phyloP scores from a whole-genome alignment of 2,113 vertebrate genomes.

The Psilopogon haemacephalus region DNA sequence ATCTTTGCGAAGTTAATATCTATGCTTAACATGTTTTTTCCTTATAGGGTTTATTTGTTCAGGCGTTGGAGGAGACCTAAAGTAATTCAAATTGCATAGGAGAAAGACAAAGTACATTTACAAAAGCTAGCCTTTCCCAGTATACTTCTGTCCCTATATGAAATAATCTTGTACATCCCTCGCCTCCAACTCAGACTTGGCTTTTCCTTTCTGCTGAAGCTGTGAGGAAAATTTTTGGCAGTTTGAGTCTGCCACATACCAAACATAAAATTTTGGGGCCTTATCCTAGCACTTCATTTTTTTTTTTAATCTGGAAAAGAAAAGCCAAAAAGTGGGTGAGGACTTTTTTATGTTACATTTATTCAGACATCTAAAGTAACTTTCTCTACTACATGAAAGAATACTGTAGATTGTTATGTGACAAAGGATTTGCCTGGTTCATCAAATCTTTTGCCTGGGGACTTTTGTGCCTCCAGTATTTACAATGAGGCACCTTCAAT shows the following conservation, averaged over 20 bases:
- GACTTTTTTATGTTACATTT: background rate
- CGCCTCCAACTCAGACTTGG: background rate
- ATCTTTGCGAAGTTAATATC: background rate
- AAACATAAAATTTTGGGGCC: background rate
- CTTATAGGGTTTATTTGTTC: background rate
- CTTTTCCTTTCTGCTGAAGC: background rate
- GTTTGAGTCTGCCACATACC: background rate
- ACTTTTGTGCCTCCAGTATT: background rate
- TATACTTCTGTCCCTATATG: background rate
- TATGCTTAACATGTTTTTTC: background rate
- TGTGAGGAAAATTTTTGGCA: background rate
- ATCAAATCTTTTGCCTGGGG: constrained; percentile 15
- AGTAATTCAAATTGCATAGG: background rate
- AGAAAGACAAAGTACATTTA: background rate
- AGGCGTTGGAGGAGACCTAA: background rate
- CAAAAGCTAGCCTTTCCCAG: background rate
- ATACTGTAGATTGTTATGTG: background rate
- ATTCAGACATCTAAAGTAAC: background rate
- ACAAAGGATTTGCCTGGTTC: constrained; percentile 46
- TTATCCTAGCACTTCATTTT: background rate
- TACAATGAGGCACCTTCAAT: constrained; percentile 47
- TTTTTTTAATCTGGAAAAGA: constrained; percentile 15
- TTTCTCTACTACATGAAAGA: constrained; percentile 8
- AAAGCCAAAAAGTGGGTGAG: background rate
- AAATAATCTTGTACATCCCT: background rate